Percentiles rank a stretch among this genome's conserved stretches.
Evolutionary conservation across 37 sponge, comb jelly and placozoan genomes (phyloP).

Genomic region (Beroe forskalii): DNA sequence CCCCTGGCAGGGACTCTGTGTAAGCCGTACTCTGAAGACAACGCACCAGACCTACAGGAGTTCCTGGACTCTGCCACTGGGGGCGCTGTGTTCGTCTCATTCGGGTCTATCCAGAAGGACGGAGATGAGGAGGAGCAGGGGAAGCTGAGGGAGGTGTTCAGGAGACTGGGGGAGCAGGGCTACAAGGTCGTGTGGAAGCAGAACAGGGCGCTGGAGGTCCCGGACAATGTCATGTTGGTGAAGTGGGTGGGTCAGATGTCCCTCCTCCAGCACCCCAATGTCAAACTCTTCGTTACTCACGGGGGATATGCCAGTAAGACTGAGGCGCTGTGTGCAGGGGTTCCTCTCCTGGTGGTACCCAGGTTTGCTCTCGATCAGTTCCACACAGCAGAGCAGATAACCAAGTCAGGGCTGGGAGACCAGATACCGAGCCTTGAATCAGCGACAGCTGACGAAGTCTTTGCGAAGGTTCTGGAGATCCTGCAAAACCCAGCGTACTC

Average conservation of each 20-base stretch:
- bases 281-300: slow-evolving; percentile 38
- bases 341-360: slow-evolving; percentile 25
- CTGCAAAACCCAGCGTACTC: neutral
- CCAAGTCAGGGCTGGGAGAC: neutral
- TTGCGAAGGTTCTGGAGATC: neutral
- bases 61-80: slow-evolving; percentile 15
- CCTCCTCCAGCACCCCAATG: slow-evolving; percentile 57
- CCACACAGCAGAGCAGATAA: neutral
- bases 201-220: neutral
- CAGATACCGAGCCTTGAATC: neutral
- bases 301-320: slow-evolving; percentile 53
- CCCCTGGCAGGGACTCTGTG: slow-evolving; percentile 34
- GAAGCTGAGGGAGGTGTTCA: neutral
- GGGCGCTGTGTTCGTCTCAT: neutral
- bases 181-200: slow-evolving; percentile 50
- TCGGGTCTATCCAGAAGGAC: slow-evolving; percentile 16
- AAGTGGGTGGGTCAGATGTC: slow-evolving; percentile 16
- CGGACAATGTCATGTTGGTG: neutral
- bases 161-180: neutral
- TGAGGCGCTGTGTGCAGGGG: slow-evolving; percentile 31
- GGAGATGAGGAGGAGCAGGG: neutral
- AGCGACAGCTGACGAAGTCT: neutral
- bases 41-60: neutral
- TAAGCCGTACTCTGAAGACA: neutral
- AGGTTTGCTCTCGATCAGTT: slow-evolving; percentile 43